A percentile compares a stretch with the other conserved stretches of the same genome.
Evolutionary conservation across 2,888 invertebrate genomes (phyloP).

Genomic region (Hoplodrina ambigua): DNA sequence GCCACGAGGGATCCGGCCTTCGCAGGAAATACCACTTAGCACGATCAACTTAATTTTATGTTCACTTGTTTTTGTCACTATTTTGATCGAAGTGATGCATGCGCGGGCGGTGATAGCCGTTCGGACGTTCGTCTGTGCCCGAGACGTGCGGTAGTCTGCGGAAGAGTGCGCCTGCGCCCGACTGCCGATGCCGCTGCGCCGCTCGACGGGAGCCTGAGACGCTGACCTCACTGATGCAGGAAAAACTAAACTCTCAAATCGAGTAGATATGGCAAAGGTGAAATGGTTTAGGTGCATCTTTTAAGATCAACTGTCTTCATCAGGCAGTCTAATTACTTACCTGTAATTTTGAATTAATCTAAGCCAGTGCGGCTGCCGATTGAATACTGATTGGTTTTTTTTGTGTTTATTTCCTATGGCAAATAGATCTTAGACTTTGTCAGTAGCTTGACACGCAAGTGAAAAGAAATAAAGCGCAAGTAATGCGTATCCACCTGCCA

Average conservation of each 20-base stretch:
- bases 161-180: conserved; percentile 35
- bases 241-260: conserved; percentile 65
- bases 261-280: conserved; percentile 72
- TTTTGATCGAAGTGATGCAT: conserved; percentile 64
- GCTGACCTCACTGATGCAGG: conserved; percentile 80
- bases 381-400: conserved; percentile 23
- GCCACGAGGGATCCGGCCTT: conserved; percentile 67
- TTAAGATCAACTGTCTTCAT: conserved; percentile 7
- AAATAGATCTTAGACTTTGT: conserved; percentile 14
- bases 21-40: conserved; percentile 70
- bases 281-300: conserved; percentile 29
- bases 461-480: background rate
- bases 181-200: conserved; percentile 49
- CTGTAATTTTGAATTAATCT: conserved; percentile 21
- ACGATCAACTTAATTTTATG: conserved; percentile 67
- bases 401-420: conserved; percentile 18
- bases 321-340: conserved; percentile 11
- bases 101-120: conserved; percentile 62
- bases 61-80: conserved; percentile 72
- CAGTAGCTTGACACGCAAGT: background rate
- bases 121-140: conserved; percentile 71
- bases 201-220: conserved; percentile 50
- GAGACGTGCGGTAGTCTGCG: conserved; percentile 72
- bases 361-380: background rate
- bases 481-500: too few species aligned